Evolutionary conservation across 2,888 invertebrate genomes (phyloP).

Genomic region (Exocentrus adspersus): DNA sequence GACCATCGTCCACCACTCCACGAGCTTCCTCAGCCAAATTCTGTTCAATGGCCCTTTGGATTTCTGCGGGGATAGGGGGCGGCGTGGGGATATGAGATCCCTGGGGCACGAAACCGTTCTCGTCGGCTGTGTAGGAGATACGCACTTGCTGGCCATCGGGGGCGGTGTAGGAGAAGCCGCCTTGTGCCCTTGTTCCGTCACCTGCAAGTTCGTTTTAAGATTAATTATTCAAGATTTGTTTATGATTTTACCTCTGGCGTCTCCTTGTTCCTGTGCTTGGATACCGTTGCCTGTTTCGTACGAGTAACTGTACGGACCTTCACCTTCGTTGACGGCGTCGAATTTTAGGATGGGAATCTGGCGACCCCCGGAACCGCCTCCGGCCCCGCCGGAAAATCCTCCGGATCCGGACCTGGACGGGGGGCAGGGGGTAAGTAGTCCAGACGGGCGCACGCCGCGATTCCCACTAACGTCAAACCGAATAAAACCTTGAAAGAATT

Average conservation of each 20-base stretch:
- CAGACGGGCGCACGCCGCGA: conserved; percentile 45
- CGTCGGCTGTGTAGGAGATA: conserved; percentile 66
- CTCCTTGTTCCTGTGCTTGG: conserved; percentile 57
- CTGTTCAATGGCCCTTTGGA: conserved; percentile 59
- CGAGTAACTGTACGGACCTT: conserved; percentile 54
- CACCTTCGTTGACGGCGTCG: conserved; percentile 53
- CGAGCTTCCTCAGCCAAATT: conserved; percentile 52
- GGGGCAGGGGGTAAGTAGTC: conserved; percentile 51
- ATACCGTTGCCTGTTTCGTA: conserved; percentile 71
- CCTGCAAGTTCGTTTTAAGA: neutral
- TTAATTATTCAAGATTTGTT: no score
- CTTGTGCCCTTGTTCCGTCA: conserved; percentile 48
- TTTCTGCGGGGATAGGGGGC: conserved; percentile 70
- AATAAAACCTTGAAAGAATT: conserved; percentile 41
- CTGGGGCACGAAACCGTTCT: conserved; percentile 66
- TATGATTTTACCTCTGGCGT: conserved; percentile 48
- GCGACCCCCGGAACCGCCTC: conserved; percentile 26
- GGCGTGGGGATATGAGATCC: conserved; percentile 70
- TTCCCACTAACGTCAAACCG: conserved; percentile 42
- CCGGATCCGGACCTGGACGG: conserved; percentile 43
- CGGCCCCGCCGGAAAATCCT: conserved; percentile 1
- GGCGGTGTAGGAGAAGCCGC: conserved; percentile 51
- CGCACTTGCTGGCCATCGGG: conserved; percentile 53
- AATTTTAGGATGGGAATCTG: conserved; percentile 49
- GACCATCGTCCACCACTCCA: conserved; percentile 46